Conservation (phyloP, 2,888 invertebrate genomes). For the Gonocerus acuteangulatus region DNA sequence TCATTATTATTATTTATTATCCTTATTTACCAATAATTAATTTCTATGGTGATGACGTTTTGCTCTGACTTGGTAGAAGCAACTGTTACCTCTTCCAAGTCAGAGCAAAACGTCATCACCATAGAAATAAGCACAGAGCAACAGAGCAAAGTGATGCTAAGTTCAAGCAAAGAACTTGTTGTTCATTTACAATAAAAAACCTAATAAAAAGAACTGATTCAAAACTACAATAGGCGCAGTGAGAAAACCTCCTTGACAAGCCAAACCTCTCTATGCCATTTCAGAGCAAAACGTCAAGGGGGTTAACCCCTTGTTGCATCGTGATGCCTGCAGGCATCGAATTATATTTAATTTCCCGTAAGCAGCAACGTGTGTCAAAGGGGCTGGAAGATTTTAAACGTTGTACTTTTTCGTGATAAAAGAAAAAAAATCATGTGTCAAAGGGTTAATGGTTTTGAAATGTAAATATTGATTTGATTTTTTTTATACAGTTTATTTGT, state of each 20-base stretch:
- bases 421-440: too few relatives aligned
- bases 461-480: slow-evolving; percentile 10
- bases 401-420: too few relatives aligned
- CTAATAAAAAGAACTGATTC: slow-evolving; percentile 28
- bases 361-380: too few relatives aligned
- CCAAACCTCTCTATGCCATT: neutral
- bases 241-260: neutral
- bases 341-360: too few relatives aligned
- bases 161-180: slow-evolving; percentile 22
- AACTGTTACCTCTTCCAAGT: neutral
- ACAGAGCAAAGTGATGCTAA: slow-evolving; percentile 26
- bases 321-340: neutral
- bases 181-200: slow-evolving; percentile 35
- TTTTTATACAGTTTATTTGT: slow-evolving; percentile 14
- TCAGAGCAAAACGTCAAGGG: neutral
- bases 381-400: too few relatives aligned
- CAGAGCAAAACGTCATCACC: slow-evolving; percentile 32
- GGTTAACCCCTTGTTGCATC: too few relatives aligned
- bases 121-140: slow-evolving; percentile 34
- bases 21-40: too few relatives aligned
- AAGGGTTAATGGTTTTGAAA: slow-evolving; percentile 4
- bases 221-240: slow-evolving; percentile 15
- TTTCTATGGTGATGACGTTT: too few relatives aligned
- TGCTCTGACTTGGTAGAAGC: too few relatives aligned
- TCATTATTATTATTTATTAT: too few relatives aligned